Conservation (phyloP, 2,888 invertebrate species). For the Selenia dentaria region DNA sequence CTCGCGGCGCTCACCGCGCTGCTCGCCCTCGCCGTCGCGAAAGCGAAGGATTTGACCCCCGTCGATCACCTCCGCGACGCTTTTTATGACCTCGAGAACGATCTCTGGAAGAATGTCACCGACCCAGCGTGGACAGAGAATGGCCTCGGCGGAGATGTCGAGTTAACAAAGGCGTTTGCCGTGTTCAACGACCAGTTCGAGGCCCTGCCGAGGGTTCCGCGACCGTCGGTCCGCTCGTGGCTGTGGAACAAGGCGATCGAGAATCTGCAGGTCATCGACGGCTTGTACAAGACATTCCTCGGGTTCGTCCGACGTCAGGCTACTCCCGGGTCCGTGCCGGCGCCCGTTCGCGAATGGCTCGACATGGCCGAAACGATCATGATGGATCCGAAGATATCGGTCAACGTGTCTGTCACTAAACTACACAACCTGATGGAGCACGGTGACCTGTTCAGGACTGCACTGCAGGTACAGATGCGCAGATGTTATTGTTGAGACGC, state of each 20-base stretch:
- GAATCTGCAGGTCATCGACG: conserved; percentile 86
- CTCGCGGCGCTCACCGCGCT: conserved; percentile 63
- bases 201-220: conserved; percentile 49
- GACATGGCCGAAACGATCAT: conserved; percentile 88
- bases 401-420: conserved; percentile 82
- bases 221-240: conserved; percentile 75
- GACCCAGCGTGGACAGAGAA: conserved; percentile 64
- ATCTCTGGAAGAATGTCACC: conserved; percentile 75
- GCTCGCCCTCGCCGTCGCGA: conserved; percentile 47
- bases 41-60: conserved; percentile 59
- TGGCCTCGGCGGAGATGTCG: conserved; percentile 77
- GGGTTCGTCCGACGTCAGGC: conserved; percentile 81
- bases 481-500: conserved; percentile 16
- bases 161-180: conserved; percentile 84
- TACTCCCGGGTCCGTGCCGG: conserved; percentile 63
- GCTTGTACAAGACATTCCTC: conserved; percentile 87
- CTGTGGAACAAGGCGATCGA: conserved; percentile 86
- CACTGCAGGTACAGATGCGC: conserved; percentile 83
- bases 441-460: conserved; percentile 86
- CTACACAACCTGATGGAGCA: conserved; percentile 86
- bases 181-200: conserved; percentile 81
- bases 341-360: conserved; percentile 72
- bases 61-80: conserved; percentile 86
- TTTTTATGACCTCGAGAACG: conserved; percentile 83
- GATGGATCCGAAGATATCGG: conserved; percentile 85